Evolutionary conservation across 1,140 invertebrate genomes (phyloP), one percentile per base, ranked within the genome.

Genomic region (Callitettix versicolor): DNA sequence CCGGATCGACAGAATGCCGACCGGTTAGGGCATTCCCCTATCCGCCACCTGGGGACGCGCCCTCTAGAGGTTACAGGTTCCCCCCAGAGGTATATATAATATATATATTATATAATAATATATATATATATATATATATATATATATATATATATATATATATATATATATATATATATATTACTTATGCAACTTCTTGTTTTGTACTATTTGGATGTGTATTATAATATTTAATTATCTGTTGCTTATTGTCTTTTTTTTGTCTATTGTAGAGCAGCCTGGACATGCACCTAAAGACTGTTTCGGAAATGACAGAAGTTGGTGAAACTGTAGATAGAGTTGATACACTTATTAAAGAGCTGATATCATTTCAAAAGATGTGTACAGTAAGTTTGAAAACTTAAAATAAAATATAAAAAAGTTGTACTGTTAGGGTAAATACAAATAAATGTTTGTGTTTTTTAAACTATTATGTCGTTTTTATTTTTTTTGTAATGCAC

Each of bases 221-320:
- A 54, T 30, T 33, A n/a, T n/a, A n/a, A n/a, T n/a, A n/a, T n/a
- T n/a, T n/a, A n/a, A n/a, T n/a, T n/a, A n/a, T n/a, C n/a, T n/a
- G n/a, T n/a, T n/a, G n/a, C n/a, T n/a, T n/a, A n/a, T n/a, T n/a
- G n/a, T n/a, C n/a, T 20, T 40, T 30, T 18, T 55, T 59, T 65
- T 65, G 53, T 60, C 56, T 26, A 46, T 60, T 64, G 15, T 59
- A 80, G 78, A 71, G 74, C 33, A 78, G 76, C 66, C 79, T 87
- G 65, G 83, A 86, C 65, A 73, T 73, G 38, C 81, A 86, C 71
- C 65, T 87, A 58, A 86, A 86, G 72, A 78, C 75, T 6, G 74
- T 82, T n/a, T 79, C 80, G 49, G 84, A 87, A 52, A 86, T 93
- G 84, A 86, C 81, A 1, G 90, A 93, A 69, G 78, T 89, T 43